A percentile compares a stretch with the other conserved stretches of the same genome.
phyloP scores from a whole-genome alignment of 2,888 invertebrate species.

The Prenolepis imparis region DNA sequence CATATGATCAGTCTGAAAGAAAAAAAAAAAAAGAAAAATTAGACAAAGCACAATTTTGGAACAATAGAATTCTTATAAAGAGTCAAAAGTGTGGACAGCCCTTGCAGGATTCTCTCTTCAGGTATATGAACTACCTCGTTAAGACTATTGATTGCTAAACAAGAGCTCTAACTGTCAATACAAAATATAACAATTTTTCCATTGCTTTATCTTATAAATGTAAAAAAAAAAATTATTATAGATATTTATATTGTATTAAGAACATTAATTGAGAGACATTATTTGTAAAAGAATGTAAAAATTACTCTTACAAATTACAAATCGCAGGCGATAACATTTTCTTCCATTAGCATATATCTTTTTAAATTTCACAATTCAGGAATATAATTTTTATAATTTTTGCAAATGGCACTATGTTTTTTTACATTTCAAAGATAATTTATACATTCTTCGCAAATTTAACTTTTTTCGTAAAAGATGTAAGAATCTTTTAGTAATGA shows the following conservation, averaged over 20 bases:
- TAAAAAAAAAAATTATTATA: neutral
- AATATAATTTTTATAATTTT: neutral
- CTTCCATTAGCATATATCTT: neutral
- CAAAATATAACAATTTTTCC: conserved; percentile 12
- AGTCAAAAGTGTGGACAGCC: neutral
- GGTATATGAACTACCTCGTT: neutral
- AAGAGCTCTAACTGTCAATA: neutral
- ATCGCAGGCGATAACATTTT: neutral
- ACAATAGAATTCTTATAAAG: neutral
- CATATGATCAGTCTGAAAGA: neutral
- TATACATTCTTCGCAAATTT: neutral
- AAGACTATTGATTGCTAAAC: neutral
- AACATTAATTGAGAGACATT: neutral
- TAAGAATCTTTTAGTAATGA: neutral
- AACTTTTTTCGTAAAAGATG: neutral
- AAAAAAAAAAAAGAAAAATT: neutral
- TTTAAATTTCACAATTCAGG: neutral
- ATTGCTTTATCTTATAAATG: conserved; percentile 1
- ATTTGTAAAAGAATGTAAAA: neutral
- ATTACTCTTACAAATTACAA: neutral
- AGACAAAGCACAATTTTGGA: neutral
- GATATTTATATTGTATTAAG: neutral
- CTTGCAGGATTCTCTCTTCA: neutral
- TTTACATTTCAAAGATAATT: neutral
- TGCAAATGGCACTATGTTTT: neutral